A percentile compares a stretch with the other conserved stretches of the same genome.
These are phyloP conservation scores for Polylopha cassiicola DNA, from an alignment of 2,888 invertebrate genomes.

Conservation along the genomic window DNA sequence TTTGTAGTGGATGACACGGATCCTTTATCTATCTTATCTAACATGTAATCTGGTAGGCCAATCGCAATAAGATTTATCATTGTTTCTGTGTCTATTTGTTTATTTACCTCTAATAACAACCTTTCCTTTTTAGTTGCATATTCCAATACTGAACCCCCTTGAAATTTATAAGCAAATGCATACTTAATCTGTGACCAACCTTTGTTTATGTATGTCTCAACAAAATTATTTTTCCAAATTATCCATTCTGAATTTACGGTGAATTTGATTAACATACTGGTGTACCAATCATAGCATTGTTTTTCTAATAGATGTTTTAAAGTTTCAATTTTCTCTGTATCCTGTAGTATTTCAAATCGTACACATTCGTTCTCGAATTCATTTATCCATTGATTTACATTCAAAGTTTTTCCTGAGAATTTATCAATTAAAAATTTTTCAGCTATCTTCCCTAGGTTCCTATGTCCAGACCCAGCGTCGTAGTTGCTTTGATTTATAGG, in stretches of 20 bases:
- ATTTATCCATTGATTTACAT: conserved; percentile 13
- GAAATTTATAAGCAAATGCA: conserved; percentile 30
- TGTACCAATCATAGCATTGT: conserved; percentile 20
- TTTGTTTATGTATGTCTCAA: conserved; percentile 28
- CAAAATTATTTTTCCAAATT: too few relatives aligned
- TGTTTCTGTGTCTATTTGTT: conserved; percentile 18
- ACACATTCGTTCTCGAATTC: conserved; percentile 16
- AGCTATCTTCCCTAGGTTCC: conserved; percentile 1
- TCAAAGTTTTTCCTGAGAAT: conserved; percentile 16
- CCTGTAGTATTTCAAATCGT: conserved; percentile 11
- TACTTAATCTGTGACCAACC: conserved; percentile 28
- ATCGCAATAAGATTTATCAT: conserved; percentile 21
- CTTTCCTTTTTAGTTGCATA: conserved; percentile 32
- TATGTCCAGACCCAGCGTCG: too few relatives aligned
- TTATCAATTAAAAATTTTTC: conserved; percentile 9
- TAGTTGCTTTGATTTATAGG: too few relatives aligned
- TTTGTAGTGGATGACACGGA: conserved; percentile 18
- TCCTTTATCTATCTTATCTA: conserved; percentile 23
- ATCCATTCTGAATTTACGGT: too few relatives aligned
- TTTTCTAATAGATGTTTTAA: conserved; percentile 19
- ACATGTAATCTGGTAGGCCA: conserved; percentile 16
- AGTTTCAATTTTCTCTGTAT: conserved; percentile 7
- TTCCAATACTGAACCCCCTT: conserved; percentile 31
- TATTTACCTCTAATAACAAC: too few relatives aligned
- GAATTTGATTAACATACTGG: conserved; percentile 22